A percentile compares a stretch with the other conserved stretches of the same genome.
phyloP scores from a whole-genome alignment of 2,797 vertebrate genomes.

The Myioborus miniatus region DNA sequence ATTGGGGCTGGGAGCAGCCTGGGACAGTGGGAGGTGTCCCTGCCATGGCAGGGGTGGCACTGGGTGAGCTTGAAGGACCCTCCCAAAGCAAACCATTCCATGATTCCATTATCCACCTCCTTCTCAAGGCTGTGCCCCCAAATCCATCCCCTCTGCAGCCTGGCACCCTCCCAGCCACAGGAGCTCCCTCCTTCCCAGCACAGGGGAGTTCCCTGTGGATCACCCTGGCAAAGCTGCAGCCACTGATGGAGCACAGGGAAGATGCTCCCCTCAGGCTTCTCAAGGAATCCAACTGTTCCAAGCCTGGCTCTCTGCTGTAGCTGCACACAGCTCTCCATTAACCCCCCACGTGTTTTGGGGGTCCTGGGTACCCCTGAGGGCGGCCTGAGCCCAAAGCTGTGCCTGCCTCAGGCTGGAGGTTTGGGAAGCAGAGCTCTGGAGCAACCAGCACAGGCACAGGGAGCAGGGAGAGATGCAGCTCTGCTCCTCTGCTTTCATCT shows the following conservation, averaged over 20 bases:
- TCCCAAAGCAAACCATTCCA: background rate
- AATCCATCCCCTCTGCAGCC: background rate
- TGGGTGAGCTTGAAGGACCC: fast-evolving
- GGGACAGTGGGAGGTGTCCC: background rate
- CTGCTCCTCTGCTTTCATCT: background rate
- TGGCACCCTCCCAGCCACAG: fast-evolving
- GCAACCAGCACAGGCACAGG: background rate
- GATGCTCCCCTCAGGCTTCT: background rate
- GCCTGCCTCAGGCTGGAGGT: background rate
- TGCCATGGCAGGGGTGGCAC: background rate
- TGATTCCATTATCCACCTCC: background rate
- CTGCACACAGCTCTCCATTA: background rate
- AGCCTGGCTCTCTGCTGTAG: background rate
- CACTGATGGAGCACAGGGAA: fast-evolving
- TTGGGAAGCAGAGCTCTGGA: background rate
- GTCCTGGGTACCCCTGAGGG: background rate
- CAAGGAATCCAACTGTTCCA: fast-evolving
- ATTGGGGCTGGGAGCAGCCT: background rate
- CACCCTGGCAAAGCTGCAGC: background rate
- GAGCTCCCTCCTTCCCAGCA: background rate
- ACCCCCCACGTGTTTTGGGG: fast-evolving
- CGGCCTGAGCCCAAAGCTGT: background rate
- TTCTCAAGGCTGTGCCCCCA: fast-evolving
- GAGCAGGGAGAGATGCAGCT: background rate
- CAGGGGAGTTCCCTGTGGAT: background rate